Evolutionary conservation across 2,888 invertebrate genomes (phyloP).

Genomic region (Agrotis clavis): DNA sequence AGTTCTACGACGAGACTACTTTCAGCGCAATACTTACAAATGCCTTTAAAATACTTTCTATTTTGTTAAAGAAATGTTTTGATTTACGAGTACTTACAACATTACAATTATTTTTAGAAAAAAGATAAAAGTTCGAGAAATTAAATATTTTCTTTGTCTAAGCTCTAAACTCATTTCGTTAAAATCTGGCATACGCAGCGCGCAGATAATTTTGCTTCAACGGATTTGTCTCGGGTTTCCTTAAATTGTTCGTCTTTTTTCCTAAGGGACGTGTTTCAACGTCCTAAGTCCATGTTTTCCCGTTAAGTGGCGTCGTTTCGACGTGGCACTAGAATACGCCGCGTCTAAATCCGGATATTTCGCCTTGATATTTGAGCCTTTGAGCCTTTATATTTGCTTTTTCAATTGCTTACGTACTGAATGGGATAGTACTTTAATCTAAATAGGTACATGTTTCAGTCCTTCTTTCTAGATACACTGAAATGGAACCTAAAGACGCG

Average conservation of each 20-base stretch:
- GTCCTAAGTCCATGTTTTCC: constrained; percentile 55
- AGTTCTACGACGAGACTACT: not conserved
- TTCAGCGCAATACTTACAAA: constrained; percentile 10
- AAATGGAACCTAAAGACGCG: constrained; percentile 18
- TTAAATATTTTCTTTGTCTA: constrained; percentile 5
- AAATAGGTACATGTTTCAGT: constrained; percentile 7
- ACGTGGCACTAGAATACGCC: constrained; percentile 40
- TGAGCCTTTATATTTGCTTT: constrained; percentile 40
- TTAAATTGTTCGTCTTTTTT: constrained; percentile 51
- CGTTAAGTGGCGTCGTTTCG: constrained; percentile 49
- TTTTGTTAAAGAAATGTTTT: constrained; percentile 14
- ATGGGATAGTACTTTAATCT: constrained; percentile 31
- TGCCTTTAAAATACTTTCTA: constrained; percentile 16
- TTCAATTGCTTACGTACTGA: constrained; percentile 51
- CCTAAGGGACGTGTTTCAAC: constrained; percentile 55
- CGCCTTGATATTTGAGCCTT: too few relatives aligned
- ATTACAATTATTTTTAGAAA: too few relatives aligned
- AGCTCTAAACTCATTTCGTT: constrained; percentile 25
- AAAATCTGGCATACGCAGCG: constrained; percentile 32
- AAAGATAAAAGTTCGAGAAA: not conserved
- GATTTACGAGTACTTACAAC: not conserved
- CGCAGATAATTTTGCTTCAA: constrained; percentile 49
- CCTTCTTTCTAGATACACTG: constrained; percentile 26
- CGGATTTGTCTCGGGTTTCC: constrained; percentile 31
- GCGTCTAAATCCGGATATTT: constrained; percentile 46